Conservation (phyloP, 2,888 invertebrate genomes). For the Polyommatus icarus region DNA sequence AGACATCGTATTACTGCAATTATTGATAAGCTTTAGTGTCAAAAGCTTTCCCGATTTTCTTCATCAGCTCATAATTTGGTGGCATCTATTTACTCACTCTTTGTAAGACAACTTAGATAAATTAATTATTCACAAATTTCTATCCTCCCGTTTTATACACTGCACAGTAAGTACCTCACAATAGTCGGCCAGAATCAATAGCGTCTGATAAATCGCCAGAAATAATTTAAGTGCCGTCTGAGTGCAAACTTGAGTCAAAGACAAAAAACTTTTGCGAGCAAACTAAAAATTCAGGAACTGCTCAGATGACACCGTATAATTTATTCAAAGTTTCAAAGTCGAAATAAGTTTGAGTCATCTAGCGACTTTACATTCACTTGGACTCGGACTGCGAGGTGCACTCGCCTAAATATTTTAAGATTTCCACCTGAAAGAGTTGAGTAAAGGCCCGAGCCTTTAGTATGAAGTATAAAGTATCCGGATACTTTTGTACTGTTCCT, state of each 20-base stretch:
- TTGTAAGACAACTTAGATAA: too few relatives aligned
- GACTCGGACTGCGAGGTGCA: slow-evolving; percentile 31
- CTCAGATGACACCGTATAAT: slow-evolving; percentile 39
- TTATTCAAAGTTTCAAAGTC: slow-evolving; percentile 40
- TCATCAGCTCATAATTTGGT: too few relatives aligned
- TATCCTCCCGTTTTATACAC: too few relatives aligned
- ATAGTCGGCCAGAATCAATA: not conserved
- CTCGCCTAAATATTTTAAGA: slow-evolving; percentile 10
- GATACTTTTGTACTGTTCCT: not conserved
- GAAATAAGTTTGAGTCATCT: slow-evolving; percentile 40
- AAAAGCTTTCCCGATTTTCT: too few relatives aligned
- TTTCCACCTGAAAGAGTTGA: not conserved
- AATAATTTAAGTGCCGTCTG: not conserved
- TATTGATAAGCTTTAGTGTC: too few relatives aligned
- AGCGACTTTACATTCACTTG: slow-evolving; percentile 28
- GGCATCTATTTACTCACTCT: too few relatives aligned
- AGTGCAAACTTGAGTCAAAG: slow-evolving; percentile 26
- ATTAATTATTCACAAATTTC: too few relatives aligned
- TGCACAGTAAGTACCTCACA: too few relatives aligned
- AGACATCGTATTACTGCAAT: too few relatives aligned
- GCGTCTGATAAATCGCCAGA: not conserved
- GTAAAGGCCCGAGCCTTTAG: not conserved
- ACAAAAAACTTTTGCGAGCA: slow-evolving; percentile 7
- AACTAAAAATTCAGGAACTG: slow-evolving; percentile 38
- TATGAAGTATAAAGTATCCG: too few relatives aligned